Base-by-base conservation (phyloP, 2,888 invertebrate species). In the Timandra comae region DNA sequence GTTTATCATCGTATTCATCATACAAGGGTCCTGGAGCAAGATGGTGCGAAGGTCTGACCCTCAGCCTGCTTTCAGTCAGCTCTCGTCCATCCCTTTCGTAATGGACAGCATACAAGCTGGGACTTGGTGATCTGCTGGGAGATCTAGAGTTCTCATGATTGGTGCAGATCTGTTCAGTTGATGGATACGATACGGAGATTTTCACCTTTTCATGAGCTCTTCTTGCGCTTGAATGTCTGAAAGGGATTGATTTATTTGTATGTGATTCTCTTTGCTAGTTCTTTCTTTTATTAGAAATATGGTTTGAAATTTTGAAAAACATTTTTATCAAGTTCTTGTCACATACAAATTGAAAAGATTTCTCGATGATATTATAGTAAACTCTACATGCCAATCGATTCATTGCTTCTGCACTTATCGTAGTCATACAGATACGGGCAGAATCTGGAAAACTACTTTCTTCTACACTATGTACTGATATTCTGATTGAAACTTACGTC, bases 161-260 rank as follows among this genome's bases (percentile, higher is more conserved):
- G 6, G 76, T 63, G 37, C 86, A 86, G 24, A 90, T 88, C 53
- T 92, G 92, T 53, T 94, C 94, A 38, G 89, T 91, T 31, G 93
- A 93, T 2, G 94, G 94, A 68, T 94, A 94, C 12, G 94, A 94
- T 1, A 95, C 93, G 41, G 93, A 94, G 57, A 95, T 95, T 72
- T 94, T 94, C 45, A 95, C 92, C 64, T 92, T 92, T 50, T 94
- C 94, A 62, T 91, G 92, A 7, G 89, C 87, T 29, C 88, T 69
- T 7, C 90, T 79, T 7, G 89, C 88, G 26, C 91, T 90, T 5
- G 89, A 86, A 45, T 88, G 89, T 48, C 89, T 89, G 57, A 56
- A 85, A 68, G 7, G 9, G 2, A 9, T 1, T 24, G 4, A 5
- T 24, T 10, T 9, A 24, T n/a, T n/a, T n/a, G n/a, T n/a, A n/a